Evolutionary conservation across 2,113 vertebrate species (phyloP).

Genomic region (Alosa alosa): DNA sequence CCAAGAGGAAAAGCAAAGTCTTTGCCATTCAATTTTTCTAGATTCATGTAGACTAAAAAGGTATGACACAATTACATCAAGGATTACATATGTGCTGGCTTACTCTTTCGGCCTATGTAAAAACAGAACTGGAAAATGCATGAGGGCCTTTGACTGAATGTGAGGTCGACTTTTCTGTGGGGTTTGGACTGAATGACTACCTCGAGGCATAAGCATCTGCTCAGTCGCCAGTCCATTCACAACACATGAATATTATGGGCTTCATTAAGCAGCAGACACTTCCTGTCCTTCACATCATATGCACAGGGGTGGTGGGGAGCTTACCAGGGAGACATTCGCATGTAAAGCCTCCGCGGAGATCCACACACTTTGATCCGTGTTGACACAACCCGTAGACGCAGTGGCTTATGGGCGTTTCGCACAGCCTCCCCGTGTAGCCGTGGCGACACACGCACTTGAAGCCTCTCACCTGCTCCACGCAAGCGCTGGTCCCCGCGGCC

Average conservation of each 20-base stretch:
- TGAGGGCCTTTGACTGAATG: neutral
- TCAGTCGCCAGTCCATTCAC: neutral
- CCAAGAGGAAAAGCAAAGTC: neutral
- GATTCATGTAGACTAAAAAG: neutral
- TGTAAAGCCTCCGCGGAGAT: slow-evolving; percentile 63
- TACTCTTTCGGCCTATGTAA: neutral
- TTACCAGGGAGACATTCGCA: slow-evolving; percentile 67
- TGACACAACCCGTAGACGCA: slow-evolving; percentile 68
- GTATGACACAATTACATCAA: neutral
- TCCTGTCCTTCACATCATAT: neutral
- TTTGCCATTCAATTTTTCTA: neutral
- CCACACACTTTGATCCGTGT: slow-evolving; percentile 61
- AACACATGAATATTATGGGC: neutral
- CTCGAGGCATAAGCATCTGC: neutral
- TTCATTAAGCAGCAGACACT: neutral
- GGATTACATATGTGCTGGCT: neutral
- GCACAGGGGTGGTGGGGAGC: slow-evolving; percentile 26
- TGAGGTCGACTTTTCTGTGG: neutral
- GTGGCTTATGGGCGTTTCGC: slow-evolving; percentile 67
- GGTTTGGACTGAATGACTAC: neutral
- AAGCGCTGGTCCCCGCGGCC: slow-evolving; percentile 61
- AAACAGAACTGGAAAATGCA: neutral
- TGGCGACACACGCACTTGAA: slow-evolving; percentile 67
- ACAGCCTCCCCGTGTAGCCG: slow-evolving; percentile 61
- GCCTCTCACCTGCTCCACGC: slow-evolving; percentile 63